Base-by-base conservation (phyloP, 53 echinoderm and acorn worm species). In the Hippasteria phrygiana region DNA sequence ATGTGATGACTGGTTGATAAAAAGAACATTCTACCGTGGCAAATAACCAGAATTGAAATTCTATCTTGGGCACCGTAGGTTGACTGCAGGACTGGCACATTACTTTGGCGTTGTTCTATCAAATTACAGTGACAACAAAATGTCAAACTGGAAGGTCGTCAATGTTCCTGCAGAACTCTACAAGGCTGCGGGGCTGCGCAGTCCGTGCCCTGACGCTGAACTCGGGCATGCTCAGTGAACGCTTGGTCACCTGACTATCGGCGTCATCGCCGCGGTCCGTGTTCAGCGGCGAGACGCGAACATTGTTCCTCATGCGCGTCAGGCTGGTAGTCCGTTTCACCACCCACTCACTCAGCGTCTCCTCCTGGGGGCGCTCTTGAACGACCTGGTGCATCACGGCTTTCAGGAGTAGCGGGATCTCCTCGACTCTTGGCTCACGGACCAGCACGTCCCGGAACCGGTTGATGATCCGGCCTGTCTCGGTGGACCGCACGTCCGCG, bases 71-170 rank as follows among this genome's bases (percentile, higher is more conserved):
- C 26, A 24, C 59, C 26, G 26, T n/a, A 8, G 26, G 8, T 7
- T 59, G 59, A 59, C 26, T 59, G 8, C 59, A 59, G 5, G 56
- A 45, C 24, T 1, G 56, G 6, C 18, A 22, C 26, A n/a, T 9
- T 24, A 26, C n/a, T 59, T 4, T 59, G 26, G 26, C 8, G 59
- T 59, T 18, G 26, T n/a, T n/a, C n/a, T n/a, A n/a, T n/a, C n/a
- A n/a, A 59, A 45, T 11, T 3, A 26, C 5, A 22, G 59, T 18
- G 26, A 24, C n/a, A 59, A 59, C 13, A 59, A 59, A 24, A 5
- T 59, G 64, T 77, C 77, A 93, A 55, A 95, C 96, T 59, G 96
- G 96, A 73, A 96, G 90, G 93, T 95, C 93, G 29, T 96, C 96
- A 31, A 93, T 83, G 62, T 90, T 91, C 37, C 94, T 93, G 92